Conservation (phyloP, 2,113 vertebrate genomes). For the Brachyistius frenatus region DNA sequence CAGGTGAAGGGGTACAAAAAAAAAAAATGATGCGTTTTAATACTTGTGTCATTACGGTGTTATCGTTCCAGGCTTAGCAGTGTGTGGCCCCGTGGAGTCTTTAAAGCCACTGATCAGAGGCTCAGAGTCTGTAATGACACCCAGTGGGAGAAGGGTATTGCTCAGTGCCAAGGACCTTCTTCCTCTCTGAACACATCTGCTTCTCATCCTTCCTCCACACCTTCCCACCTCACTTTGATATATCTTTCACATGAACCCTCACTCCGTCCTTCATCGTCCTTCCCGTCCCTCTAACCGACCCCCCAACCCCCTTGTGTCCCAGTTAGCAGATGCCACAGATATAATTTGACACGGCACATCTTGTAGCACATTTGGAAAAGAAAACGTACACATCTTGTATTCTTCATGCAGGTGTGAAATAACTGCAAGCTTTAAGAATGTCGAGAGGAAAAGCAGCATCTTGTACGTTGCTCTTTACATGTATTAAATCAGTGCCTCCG, state of each 20-base stretch:
- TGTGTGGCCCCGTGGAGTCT: conserved; percentile 21
- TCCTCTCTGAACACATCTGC: conserved; percentile 17
- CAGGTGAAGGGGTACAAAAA: conserved; percentile 4
- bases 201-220: background rate
- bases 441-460: background rate
- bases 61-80: background rate
- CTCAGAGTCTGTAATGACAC: conserved; percentile 24
- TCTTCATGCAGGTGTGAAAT: no score
- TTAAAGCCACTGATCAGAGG: conserved; percentile 46
- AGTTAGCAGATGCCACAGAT: background rate
- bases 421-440: no score
- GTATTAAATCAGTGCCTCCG: background rate
- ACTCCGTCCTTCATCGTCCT: background rate
- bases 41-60: background rate
- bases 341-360: background rate
- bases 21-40: conserved; percentile 22
- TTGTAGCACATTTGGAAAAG: background rate
- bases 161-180: conserved; percentile 12
- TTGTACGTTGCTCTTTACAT: background rate
- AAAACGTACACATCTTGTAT: background rate
- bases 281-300: background rate
- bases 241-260: conserved; percentile 11
- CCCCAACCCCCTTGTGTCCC: background rate
- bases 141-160: conserved; percentile 29
- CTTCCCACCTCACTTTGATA: conserved; percentile 26